These are phyloP conservation scores for Dasypogon diadema DNA, from an alignment of 2,888 invertebrate genomes.

Conservation along the genomic window DNA sequence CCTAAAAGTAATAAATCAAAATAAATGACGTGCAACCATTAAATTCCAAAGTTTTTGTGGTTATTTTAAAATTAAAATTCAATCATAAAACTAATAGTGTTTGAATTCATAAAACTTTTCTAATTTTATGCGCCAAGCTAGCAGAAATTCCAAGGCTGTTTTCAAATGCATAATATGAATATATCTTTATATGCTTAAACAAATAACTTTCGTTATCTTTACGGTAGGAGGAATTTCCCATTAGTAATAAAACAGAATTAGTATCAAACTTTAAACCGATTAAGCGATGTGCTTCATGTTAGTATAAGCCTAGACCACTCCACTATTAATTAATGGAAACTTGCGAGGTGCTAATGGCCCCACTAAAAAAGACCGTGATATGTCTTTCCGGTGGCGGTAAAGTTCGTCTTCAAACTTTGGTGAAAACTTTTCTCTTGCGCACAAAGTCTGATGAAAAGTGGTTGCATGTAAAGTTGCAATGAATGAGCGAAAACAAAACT, in stretches of 20 bases:
- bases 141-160: too few species aligned
- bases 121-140: too few species aligned
- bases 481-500: slow-evolving; percentile 38
- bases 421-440: slow-evolving; percentile 30
- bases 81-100: too few species aligned
- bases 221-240: background rate
- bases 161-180: too few species aligned
- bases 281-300: slow-evolving; percentile 24
- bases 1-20: too few species aligned
- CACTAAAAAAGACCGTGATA: slow-evolving; percentile 11
- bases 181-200: too few species aligned
- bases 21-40: too few species aligned
- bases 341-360: slow-evolving; percentile 34
- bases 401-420: slow-evolving; percentile 39
- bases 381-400: slow-evolving; percentile 24
- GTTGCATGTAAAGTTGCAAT: slow-evolving; percentile 54
- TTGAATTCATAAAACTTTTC: too few species aligned
- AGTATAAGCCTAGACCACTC: slow-evolving; percentile 38
- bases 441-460: slow-evolving; percentile 2
- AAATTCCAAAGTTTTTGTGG: too few species aligned
- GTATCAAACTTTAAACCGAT: slow-evolving; percentile 11
- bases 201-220: too few species aligned
- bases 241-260: slow-evolving; percentile 10
- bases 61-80: too few species aligned
- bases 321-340: slow-evolving; percentile 47